Conservation (phyloP, 1,140 invertebrate genomes). For the Brachionus rubens region DNA sequence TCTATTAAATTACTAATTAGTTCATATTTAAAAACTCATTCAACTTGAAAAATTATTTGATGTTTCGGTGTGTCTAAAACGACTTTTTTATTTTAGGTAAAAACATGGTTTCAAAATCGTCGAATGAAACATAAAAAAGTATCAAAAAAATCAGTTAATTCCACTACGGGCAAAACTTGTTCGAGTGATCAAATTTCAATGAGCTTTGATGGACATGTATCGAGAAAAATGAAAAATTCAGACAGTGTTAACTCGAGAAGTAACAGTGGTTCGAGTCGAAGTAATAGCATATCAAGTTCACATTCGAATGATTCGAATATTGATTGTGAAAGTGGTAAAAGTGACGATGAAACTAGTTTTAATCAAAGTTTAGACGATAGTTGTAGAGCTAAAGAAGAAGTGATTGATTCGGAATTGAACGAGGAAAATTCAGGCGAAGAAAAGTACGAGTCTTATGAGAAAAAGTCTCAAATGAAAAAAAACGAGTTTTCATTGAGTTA, state of each 20-base stretch:
- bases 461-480: neutral
- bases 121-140: conserved; percentile 60
- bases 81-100: conserved; percentile 65
- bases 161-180: conserved; percentile 34
- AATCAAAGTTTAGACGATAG: neutral
- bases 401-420: neutral
- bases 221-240: conserved; percentile 37
- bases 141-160: conserved; percentile 46
- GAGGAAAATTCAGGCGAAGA: neutral
- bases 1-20: conserved; percentile 27
- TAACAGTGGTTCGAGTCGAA: conserved; percentile 3
- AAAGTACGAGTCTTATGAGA: neutral
- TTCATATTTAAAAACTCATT: conserved; percentile 36
- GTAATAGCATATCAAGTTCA: neutral
- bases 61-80: neutral
- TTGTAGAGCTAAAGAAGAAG: conserved; percentile 7
- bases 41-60: conserved; percentile 2
- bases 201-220: conserved; percentile 12
- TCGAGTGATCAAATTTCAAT: conserved; percentile 18
- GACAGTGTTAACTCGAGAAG: conserved; percentile 20
- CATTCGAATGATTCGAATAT: conserved; percentile 3
- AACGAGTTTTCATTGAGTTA: too few species aligned
- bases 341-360: neutral
- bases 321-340: conserved; percentile 27
- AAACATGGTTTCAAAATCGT: conserved; percentile 98